Percentiles rank a stretch among this genome's conserved stretches.
Evolutionary conservation across 2,113 vertebrate species (phyloP).

Genomic region (Peromyscus californicus): DNA sequence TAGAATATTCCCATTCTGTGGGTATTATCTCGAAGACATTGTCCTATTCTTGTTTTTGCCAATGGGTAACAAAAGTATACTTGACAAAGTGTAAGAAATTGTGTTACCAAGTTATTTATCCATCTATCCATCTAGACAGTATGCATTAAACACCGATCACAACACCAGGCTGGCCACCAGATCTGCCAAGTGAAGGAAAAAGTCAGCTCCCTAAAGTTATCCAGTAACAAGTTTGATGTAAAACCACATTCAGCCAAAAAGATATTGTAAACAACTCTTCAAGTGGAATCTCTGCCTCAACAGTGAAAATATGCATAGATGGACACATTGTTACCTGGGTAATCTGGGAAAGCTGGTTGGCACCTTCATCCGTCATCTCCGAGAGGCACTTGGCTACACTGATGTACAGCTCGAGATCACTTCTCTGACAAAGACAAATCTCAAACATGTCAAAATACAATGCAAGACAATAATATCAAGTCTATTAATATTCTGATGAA

Average conservation of each 20-base stretch:
- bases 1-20: neutral
- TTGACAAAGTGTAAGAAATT: neutral
- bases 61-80: slow-evolving; percentile 20
- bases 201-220: slow-evolving; percentile 22
- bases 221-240: neutral
- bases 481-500: neutral
- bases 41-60: neutral
- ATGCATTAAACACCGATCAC: neutral
- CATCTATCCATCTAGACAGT: neutral
- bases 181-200: neutral
- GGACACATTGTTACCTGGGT: slow-evolving; percentile 89
- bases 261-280: neutral
- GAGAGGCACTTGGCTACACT: slow-evolving; percentile 92
- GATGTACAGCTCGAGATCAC: slow-evolving; percentile 90
- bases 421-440: slow-evolving; percentile 86
- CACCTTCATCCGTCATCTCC: slow-evolving; percentile 93
- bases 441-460: slow-evolving; percentile 48
- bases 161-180: neutral
- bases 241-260: slow-evolving; percentile 16
- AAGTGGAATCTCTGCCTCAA: neutral
- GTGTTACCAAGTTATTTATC: neutral
- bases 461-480: neutral
- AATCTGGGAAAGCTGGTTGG: slow-evolving; percentile 88
- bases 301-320: neutral
- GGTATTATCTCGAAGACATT: neutral